Base-by-base conservation (phyloP, 2,888 invertebrate species). In the Hydraecia micacea region DNA sequence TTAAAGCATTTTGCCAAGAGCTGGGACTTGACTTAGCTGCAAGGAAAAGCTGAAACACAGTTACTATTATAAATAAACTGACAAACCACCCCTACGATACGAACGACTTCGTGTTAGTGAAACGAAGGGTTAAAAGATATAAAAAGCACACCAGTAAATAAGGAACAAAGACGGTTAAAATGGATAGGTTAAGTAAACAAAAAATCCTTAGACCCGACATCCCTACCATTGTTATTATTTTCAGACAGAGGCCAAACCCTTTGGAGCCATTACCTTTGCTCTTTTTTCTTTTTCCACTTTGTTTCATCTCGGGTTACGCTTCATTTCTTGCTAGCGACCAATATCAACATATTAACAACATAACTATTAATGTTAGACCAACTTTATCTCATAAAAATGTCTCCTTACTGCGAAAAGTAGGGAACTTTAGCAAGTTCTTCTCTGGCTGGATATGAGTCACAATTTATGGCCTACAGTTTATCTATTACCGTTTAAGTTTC, bases 331-430 rank as follows among this genome's bases (percentile, higher is more conserved):
- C 69, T 62, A 55, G 49, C 73, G 42, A 73, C 80, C 76, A 76
- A 83, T 81, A 85, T 75, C 75, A 82, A 75, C 79, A 81, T 87
- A 85, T 81, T 83, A 87, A 81, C 76, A 87, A 79, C 78, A 81
- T 87, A 80, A 83, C 80, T 77, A 77, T 83, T 88, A 82, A 80
- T 78, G 78, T 77, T 71, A 75, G 66, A 75, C 69, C 68, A 88
- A 88, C 67, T 88, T 88, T 84, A 66, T 77, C 83, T 77, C 88
- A 88, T 88, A 88, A 88, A 87, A 85, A 87, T 83, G 83, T 84
- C 79, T 82, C 65, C 78, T 81, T 77, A 80, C 83, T 81, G 80
- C 80, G 78, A 81, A 84, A 87, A 86, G 85, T 88, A 68, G 49
- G 73, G n/a, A 80, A 88, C 77, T 88, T 88, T 75, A 72, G 72